Base-by-base conservation (phyloP, 1,140 invertebrate genomes). In the Nilaparvata lugens region DNA sequence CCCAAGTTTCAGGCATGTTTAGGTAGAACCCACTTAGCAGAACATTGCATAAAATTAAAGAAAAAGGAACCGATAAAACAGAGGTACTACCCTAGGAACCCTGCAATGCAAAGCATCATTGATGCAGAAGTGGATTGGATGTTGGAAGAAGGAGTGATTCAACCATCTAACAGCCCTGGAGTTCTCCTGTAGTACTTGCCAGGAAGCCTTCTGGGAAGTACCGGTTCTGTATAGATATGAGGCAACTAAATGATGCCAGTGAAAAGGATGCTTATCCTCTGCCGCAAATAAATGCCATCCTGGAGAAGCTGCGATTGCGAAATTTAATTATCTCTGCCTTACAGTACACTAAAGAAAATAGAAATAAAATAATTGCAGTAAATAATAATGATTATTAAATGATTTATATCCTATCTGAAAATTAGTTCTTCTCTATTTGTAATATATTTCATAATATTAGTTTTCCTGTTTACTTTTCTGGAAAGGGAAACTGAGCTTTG, bases 181-280 rank as follows among this genome's bases (percentile, higher is more conserved):
- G 71, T 7, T 71, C 72, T 0, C 79, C 76, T 1, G 62, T 78
- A 0, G 71, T 81, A 0, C 53, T 81, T 11, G 72, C 80, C 0
- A 67, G 70, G 62, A 84, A 84, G 60, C 76, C 77, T 31, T 74
- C 80, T 58, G 71, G 71, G 2, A 63, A 62, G 0, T 62, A 65
- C 0, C 52, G 78, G 14, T 77, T 79, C 56, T 79, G 76, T 59
- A 61, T 79, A 0, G 76, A 80, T 64, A 76, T 70, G 53, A 51
- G 74, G 7, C 19, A 52, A 40, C 38, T 81, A 0, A 82, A 81
- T 62, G 28, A 54, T 0, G 63, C 74, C 0, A 79, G 73, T 0
- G 64, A 64, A 6, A 63, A 65, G n/a, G 71, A 73, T 21, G 60
- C 67, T 0, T 67, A 69, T 16, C 65, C 66, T 4, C 38, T 72